phyloP scores from a whole-genome alignment of 2,113 vertebrate genomes.

The Melanocharis versteri region DNA sequence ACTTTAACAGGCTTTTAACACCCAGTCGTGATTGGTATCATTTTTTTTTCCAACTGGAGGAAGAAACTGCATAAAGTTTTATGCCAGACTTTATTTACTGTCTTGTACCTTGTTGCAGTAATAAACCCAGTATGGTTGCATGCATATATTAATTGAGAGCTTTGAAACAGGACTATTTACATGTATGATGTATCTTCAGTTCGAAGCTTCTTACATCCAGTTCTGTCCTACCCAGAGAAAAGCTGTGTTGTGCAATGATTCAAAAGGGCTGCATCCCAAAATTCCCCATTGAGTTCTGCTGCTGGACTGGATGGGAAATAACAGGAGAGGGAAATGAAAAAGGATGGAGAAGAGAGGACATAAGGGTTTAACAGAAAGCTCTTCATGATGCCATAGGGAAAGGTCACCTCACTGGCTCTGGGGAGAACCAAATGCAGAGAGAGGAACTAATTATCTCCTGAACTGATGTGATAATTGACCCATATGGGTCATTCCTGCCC shows the following conservation, averaged over 20 bases:
- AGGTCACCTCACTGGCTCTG: background rate
- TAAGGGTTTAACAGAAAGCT: background rate
- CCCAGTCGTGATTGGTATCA: background rate
- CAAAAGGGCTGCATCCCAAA: background rate
- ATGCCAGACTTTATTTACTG: constrained; percentile 19
- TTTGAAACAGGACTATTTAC: background rate
- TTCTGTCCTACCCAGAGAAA: background rate
- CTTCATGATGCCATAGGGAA: background rate
- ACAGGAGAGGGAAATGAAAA: background rate
- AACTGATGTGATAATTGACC: background rate
- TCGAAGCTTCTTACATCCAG: background rate
- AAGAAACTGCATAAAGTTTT: constrained; percentile 7
- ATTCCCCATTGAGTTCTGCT: background rate
- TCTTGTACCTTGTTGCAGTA: constrained; percentile 12
- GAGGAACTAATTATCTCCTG: background rate
- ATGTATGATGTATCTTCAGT: background rate
- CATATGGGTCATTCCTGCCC: background rate
- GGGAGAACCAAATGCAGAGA: background rate
- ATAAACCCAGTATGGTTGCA: constrained; percentile 21
- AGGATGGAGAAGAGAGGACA: background rate
- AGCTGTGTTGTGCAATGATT: background rate
- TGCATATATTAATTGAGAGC: constrained; percentile 10
- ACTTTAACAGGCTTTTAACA: background rate
- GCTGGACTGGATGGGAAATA: background rate
- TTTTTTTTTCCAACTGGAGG: background rate